phyloP scores from a whole-genome alignment of 64 coral and sea anemone species.

The Cladopsammia gracilis region DNA sequence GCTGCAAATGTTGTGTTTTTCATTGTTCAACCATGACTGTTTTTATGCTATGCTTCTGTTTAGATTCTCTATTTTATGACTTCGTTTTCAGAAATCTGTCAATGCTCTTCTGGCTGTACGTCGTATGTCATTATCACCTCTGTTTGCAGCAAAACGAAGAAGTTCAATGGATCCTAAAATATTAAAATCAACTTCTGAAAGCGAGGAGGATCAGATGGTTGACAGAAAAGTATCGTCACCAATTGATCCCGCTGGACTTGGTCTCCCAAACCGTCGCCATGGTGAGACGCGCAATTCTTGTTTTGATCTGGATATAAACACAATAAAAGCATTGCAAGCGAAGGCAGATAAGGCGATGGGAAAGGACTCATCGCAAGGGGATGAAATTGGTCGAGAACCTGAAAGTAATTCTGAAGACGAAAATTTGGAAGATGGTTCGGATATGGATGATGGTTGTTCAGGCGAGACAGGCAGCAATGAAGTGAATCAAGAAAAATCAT shows the following conservation, averaged over 20 bases:
- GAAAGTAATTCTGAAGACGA: neutral
- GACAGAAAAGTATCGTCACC: slow-evolving; percentile 61
- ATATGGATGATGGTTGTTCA: neutral
- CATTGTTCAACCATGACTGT: no score
- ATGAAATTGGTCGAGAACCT: neutral
- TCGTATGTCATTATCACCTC: slow-evolving; percentile 78
- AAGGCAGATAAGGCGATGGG: slow-evolving; percentile 18
- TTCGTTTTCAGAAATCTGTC: slow-evolving; percentile 84
- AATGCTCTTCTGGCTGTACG: slow-evolving; percentile 89
- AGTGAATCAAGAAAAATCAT: neutral
- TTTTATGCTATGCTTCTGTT: no score
- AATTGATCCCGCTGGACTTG: slow-evolving; percentile 6
- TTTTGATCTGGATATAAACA: slow-evolving; percentile 9
- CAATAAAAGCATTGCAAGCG: slow-evolving; percentile 15
- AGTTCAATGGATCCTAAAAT: slow-evolving; percentile 85
- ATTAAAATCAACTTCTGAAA: slow-evolving; percentile 11
- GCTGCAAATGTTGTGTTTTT: no score
- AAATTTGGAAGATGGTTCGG: neutral
- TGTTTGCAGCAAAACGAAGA: slow-evolving; percentile 47
- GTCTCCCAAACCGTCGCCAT: slow-evolving; percentile 2
- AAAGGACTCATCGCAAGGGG: neutral
- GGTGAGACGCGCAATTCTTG: slow-evolving; percentile 25
- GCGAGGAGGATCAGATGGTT: slow-evolving; percentile 14
- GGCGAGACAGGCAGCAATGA: neutral
- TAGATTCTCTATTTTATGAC: neutral